phyloP scores from a whole-genome alignment of 2,797 vertebrate genomes.

The Microctenopoma stevenorrisi region DNA sequence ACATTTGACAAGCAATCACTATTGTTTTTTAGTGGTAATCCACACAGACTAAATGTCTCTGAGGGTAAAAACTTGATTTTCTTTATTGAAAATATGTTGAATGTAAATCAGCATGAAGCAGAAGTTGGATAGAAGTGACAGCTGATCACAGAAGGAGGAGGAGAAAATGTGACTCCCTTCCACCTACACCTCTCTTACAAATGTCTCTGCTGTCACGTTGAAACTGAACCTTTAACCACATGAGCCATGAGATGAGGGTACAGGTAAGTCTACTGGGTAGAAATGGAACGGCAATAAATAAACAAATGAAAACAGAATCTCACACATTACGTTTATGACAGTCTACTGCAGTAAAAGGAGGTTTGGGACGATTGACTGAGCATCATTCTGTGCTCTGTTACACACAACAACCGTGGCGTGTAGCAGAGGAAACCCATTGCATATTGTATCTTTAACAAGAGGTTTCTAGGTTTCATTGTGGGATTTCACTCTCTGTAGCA shows the following conservation, averaged over 20 bases:
- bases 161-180: slow-evolving; percentile 29
- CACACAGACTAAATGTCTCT: not conserved
- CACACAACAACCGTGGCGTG: too few species aligned
- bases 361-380: not conserved
- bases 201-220: slow-evolving; percentile 16
- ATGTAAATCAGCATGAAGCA: not conserved
- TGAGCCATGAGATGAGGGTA: too few species aligned
- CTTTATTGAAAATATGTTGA: not conserved
- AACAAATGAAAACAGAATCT: not conserved
- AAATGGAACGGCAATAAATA: not conserved
- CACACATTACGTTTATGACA: not conserved
- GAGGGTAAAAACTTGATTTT: not conserved
- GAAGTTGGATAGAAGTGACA: not conserved
- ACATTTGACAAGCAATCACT: too few species aligned
- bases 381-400: too few species aligned
- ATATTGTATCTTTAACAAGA: too few species aligned
- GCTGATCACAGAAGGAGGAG: slow-evolving; percentile 1
- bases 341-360: not conserved
- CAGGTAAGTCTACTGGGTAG: not conserved
- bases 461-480: too few species aligned
- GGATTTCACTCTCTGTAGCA: too few species aligned
- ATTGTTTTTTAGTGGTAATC: too few species aligned
- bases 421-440: too few species aligned
- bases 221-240: slow-evolving; percentile 33
- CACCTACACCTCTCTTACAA: not conserved